Evolutionary conservation across 1,140 invertebrate genomes (phyloP).

Genomic region (Sminthurinus signatus): DNA sequence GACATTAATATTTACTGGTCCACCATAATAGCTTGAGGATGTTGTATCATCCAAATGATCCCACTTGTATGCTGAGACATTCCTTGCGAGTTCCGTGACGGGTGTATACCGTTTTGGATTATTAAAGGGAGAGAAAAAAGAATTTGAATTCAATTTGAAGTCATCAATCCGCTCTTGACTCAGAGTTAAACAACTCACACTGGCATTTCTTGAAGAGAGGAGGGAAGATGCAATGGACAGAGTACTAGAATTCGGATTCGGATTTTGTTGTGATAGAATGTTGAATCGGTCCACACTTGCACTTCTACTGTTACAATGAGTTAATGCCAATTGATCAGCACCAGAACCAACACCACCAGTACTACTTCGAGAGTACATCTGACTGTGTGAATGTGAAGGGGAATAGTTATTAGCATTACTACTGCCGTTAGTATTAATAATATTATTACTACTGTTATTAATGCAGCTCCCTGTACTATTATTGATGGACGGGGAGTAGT

Average conservation of each 20-base stretch:
- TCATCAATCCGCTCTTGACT: not conserved
- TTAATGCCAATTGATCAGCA: too few relatives aligned
- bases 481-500: not conserved
- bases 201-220: not conserved
- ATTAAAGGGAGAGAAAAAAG: too few relatives aligned
- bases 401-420: too few relatives aligned
- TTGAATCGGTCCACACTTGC: slow-evolving; percentile 24
- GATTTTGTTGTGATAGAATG: not conserved
- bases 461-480: not conserved
- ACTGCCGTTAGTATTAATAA: slow-evolving; percentile 3
- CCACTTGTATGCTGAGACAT: slow-evolving; percentile 35
- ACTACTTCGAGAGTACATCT: too few relatives aligned
- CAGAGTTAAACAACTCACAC: not conserved
- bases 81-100: slow-evolving; percentile 35
- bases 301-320: too few relatives aligned
- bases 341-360: too few relatives aligned
- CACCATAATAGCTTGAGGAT: not conserved
- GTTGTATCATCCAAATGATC: slow-evolving; percentile 4
- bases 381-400: too few relatives aligned
- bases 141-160: not conserved
- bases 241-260: not conserved
- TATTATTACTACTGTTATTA: not conserved
- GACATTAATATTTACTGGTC: too few relatives aligned
- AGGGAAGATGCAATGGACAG: not conserved
- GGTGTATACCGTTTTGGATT: slow-evolving; percentile 9